Evolutionary conservation across 2,888 invertebrate genomes (phyloP), one percentile per base, ranked within the genome.

Genomic region (Dryococelus australis): DNA sequence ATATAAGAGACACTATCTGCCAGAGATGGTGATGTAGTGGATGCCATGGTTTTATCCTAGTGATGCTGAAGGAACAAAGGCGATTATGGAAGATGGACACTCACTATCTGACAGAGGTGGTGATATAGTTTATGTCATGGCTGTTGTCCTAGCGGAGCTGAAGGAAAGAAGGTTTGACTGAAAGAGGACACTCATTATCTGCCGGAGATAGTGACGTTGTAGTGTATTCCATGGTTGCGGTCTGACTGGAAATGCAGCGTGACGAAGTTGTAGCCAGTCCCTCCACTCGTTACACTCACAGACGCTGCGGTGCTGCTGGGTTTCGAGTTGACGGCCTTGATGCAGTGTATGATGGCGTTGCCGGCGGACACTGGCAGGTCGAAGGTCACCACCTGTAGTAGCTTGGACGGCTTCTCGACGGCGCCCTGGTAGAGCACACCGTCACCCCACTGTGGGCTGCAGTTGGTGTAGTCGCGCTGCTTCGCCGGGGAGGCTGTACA

Each of bases 281-380:
- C 80, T 20, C 80, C 80, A 9, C 26, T 27, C 10, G 80, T 26
- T 1, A 80, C n/a, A 20, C 80, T 80, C 80, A 80, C 80, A 1
- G 80, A 1, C 26, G 80, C 80, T 6, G 80, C 4, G 80, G 26
- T 20, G 26, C 80, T 28, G 80, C 28, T 20, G 28, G 80, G 13
- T 9, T 80, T 80, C 13, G 28, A 3, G 80, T 80, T 28, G 80
- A 80, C 28, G 80, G 9, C 80, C 26, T 20, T 26, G 80, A 80
- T 80, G 80, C 80, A 80, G 80, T 80, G 80, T 26, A 80, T 80
- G 80, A 80, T 8, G 80, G 80, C 80, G 80, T 12, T 80, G 28
- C 3, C 26, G 4, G 80, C 8, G 80, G 80, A 80, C 26, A 80
- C 28, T 10, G 80, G n/a, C 26, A 80, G 80, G 28, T 80, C 80